Percentiles rank a stretch among this genome's conserved stretches.
Conservation (phyloP, 2,113 vertebrate genomes). For the Zootoca vivipara region DNA sequence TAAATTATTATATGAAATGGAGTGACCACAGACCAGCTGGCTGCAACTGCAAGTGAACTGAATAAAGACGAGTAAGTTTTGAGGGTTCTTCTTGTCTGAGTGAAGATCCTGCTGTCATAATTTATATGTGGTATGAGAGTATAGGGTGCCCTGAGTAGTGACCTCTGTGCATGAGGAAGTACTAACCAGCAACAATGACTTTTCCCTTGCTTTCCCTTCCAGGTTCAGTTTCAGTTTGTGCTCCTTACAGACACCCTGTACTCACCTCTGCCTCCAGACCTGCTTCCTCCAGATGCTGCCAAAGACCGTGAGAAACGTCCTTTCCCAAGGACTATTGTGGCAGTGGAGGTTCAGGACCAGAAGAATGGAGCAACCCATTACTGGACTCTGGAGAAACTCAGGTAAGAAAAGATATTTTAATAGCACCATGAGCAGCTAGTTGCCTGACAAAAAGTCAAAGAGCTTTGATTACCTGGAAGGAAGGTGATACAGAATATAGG, state of each 20-base stretch:
- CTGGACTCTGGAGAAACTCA: slow-evolving; percentile 97
- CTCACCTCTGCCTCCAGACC: slow-evolving; percentile 91
- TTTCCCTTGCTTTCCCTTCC: neutral
- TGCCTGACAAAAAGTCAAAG: neutral
- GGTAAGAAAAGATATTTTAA: slow-evolving; percentile 67
- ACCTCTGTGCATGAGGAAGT: neutral
- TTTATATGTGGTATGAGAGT: neutral
- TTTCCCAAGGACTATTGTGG: slow-evolving; percentile 94
- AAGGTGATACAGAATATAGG: neutral
- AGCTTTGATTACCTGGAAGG: neutral
- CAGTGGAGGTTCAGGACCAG: slow-evolving; percentile 96
- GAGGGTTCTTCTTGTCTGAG: neutral
- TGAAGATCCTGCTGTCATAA: neutral
- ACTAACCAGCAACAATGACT: neutral
- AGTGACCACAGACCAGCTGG: neutral
- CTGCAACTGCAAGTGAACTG: neutral
- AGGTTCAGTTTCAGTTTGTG: slow-evolving; percentile 99
- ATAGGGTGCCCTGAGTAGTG: neutral
- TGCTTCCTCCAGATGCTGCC: slow-evolving; percentile 85
- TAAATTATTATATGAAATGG: neutral
- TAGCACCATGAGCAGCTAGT: accelerated
- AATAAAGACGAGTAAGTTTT: neutral
- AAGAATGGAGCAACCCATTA: slow-evolving; percentile 97
- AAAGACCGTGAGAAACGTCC: slow-evolving; percentile 88
- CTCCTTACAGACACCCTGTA: slow-evolving; percentile 95